Evolutionary conservation across 2,888 invertebrate genomes (phyloP).

Genomic region (Folsomia manolachei): DNA sequence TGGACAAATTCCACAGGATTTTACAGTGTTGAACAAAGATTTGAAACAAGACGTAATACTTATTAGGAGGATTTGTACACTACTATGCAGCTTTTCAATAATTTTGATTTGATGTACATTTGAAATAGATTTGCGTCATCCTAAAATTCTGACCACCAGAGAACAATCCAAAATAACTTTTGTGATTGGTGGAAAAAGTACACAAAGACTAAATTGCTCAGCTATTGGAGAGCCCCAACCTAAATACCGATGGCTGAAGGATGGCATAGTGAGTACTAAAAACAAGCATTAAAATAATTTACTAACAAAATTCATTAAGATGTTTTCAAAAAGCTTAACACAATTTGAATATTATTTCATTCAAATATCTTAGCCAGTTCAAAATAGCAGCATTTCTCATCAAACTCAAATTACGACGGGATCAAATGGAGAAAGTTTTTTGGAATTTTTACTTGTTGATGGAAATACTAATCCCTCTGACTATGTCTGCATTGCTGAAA

Average conservation of each 20-base stretch:
- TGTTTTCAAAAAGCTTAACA: not conserved
- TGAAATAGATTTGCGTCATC: conserved; percentile 17
- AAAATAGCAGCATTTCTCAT: not conserved
- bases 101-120: not conserved
- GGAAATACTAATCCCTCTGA: not conserved
- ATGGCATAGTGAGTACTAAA: conserved; percentile 16
- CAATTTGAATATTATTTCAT: not conserved
- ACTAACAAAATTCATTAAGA: not conserved
- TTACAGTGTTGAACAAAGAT: conserved; percentile 3
- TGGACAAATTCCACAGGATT: conserved; percentile 26
- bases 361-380: not conserved
- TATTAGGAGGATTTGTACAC: no score
- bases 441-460: conserved; percentile 26
- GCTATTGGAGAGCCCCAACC: conserved; percentile 26
- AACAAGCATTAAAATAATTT: no score
- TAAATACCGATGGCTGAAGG: conserved; percentile 19
- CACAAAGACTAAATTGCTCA: conserved; percentile 18
- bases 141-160: not conserved
- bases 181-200: conserved; percentile 20
- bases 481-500: conserved; percentile 10
- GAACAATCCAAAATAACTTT: not conserved
- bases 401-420: conserved; percentile 1
- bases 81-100: not conserved
- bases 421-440: conserved; percentile 22
- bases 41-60: conserved; percentile 24